These are phyloP conservation scores for Neuroscelio doddi DNA, from an alignment of 2,888 invertebrate genomes.

Conservation along the genomic window DNA sequence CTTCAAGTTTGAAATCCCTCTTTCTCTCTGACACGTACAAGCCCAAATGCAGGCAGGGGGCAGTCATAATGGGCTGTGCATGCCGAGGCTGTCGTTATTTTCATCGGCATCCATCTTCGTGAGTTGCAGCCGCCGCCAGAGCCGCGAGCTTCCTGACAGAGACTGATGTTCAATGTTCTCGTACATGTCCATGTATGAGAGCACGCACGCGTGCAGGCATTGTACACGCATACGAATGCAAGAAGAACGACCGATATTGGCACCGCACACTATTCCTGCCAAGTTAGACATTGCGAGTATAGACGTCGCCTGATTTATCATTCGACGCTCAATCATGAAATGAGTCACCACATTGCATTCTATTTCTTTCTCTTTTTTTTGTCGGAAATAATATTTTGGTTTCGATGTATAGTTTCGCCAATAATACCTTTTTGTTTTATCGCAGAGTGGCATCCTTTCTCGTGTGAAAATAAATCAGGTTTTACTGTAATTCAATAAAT, in stretches of 20 bases:
- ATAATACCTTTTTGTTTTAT: too few relatives aligned
- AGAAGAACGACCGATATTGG: constrained; percentile 33
- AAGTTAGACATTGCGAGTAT: constrained; percentile 46
- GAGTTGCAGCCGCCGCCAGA: constrained; percentile 49
- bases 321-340: constrained; percentile 46
- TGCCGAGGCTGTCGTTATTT: constrained; percentile 47
- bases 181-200: constrained; percentile 2
- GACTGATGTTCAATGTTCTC: constrained; percentile 51
- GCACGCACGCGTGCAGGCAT: constrained; percentile 12
- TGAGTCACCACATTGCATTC: constrained; percentile 38
- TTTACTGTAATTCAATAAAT: too few relatives aligned
- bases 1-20: too few relatives aligned
- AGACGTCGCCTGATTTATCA: constrained; percentile 51
- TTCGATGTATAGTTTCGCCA: too few relatives aligned
- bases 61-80: constrained; percentile 40
- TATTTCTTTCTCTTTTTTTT: too few relatives aligned
- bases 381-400: too few relatives aligned
- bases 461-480: too few relatives aligned
- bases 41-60: not conserved
- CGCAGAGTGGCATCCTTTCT: too few relatives aligned
- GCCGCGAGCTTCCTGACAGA: constrained; percentile 50
- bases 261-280: constrained; percentile 26
- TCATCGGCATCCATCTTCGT: constrained; percentile 56
- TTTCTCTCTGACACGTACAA: too few relatives aligned
- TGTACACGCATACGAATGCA: constrained; percentile 1